Percentiles rank a stretch among this genome's conserved stretches.
Conservation (phyloP, 2,797 vertebrate species). For the Microctenopoma lineatum region DNA sequence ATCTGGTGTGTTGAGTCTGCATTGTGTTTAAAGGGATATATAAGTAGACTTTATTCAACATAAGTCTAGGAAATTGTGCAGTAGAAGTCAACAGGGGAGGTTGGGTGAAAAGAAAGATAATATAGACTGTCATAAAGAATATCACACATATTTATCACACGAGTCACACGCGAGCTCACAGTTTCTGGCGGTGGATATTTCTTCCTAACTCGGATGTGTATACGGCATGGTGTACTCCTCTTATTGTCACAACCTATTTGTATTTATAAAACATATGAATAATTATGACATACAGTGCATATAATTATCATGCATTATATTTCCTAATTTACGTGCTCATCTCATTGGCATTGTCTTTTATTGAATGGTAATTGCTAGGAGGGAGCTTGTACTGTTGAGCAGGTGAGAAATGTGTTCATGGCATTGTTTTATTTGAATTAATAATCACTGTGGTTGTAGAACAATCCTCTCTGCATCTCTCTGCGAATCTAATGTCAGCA, state of each 20-base stretch:
- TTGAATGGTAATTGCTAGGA: background rate
- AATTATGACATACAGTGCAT: too few species aligned
- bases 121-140: background rate
- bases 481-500: background rate
- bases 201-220: background rate
- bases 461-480: constrained; percentile 4
- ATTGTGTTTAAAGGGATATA: too few species aligned
- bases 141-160: background rate
- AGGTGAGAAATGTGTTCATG: constrained; percentile 1
- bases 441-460: background rate
- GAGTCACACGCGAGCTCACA: background rate
- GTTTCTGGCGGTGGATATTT: background rate
- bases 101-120: background rate
- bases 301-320: too few species aligned
- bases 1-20: background rate
- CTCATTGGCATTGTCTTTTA: background rate
- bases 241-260: background rate
- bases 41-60: background rate
- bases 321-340: background rate
- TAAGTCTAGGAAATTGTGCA: background rate
- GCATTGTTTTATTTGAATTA: background rate
- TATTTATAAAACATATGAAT: too few species aligned
- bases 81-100: background rate
- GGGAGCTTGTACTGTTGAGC: background rate
- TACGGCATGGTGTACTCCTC: too few species aligned